Conservation (phyloP, 1,140 invertebrate species). For the Cardiocondyla obscurior region DNA sequence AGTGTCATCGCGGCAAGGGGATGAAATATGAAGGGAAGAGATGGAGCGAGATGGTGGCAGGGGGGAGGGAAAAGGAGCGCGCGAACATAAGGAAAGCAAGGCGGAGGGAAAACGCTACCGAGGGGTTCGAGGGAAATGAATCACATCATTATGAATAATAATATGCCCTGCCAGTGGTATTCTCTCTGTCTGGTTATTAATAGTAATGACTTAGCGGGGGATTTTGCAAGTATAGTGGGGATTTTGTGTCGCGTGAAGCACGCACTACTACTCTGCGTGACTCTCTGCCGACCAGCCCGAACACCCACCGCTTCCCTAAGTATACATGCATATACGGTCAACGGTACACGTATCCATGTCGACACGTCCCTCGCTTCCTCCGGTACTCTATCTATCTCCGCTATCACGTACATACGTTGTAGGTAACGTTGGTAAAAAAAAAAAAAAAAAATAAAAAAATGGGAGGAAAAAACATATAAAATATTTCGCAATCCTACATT, state of each 20-base stretch:
- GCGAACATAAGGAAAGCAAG: conserved; percentile 55
- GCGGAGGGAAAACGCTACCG: conserved; percentile 48
- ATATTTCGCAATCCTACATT: conserved; percentile 62
- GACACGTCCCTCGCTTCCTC: conserved; percentile 48
- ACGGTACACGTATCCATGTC: conserved; percentile 45
- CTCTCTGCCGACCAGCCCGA: conserved; percentile 35
- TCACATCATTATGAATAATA: conserved; percentile 79
- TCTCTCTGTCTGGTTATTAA: conserved; percentile 77
- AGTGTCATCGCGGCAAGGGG: background rate
- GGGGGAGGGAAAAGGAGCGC: conserved; percentile 30
- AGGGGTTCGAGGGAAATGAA: conserved; percentile 73
- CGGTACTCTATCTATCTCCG: conserved; percentile 30
- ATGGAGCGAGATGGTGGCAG: conserved; percentile 26
- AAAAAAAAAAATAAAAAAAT: conserved; percentile 52
- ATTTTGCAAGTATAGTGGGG: conserved; percentile 65
- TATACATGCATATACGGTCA: conserved; percentile 20
- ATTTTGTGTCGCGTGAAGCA: conserved; percentile 78
- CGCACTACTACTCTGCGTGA: conserved; percentile 74
- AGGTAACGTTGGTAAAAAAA: background rate
- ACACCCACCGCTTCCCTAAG: conserved; percentile 56
- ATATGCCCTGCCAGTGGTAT: conserved; percentile 68
- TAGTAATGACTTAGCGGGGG: conserved; percentile 76
- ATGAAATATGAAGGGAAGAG: conserved; percentile 37
- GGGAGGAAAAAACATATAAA: conserved; percentile 50
- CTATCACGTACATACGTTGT: conserved; percentile 42